A percentile compares a stretch with the other conserved stretches of the same genome.
Conservation (phyloP, 2,113 vertebrate species). For the Dromiciops gliroides region DNA sequence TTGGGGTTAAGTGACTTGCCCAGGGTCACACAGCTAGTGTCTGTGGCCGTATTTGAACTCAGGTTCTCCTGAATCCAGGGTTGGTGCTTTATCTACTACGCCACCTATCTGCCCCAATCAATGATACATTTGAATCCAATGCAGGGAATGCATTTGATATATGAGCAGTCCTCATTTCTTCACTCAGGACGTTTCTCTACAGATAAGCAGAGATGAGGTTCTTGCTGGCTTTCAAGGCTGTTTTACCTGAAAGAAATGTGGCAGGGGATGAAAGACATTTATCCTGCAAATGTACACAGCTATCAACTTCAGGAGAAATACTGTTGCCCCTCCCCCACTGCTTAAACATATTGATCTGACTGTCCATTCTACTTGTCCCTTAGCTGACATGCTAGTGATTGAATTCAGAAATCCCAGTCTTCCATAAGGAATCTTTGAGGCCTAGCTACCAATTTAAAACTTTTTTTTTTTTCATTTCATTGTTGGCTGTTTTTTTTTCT, state of each 20-base stretch:
- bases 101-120: no score
- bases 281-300: constrained; percentile 45
- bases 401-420: constrained; percentile 30
- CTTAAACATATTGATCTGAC: not conserved
- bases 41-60: no score
- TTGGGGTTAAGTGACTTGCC: no score
- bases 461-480: not conserved
- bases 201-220: not conserved
- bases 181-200: not conserved
- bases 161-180: constrained; percentile 18
- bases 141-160: constrained; percentile 17
- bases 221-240: constrained; percentile 58
- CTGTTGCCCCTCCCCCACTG: not conserved
- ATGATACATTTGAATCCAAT: not conserved
- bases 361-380: constrained; percentile 19
- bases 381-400: not conserved
- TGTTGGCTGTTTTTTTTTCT: no score
- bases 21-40: no score
- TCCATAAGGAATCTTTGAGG: not conserved
- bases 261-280: constrained; percentile 40
- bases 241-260: constrained; percentile 51
- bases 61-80: no score
- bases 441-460: constrained; percentile 21
- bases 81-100: no score
- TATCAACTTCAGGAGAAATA: constrained; percentile 44